These are phyloP conservation scores for Caenorhabditis uteleia DNA, from an alignment of 2,888 invertebrate species.

Conservation along the genomic window DNA sequence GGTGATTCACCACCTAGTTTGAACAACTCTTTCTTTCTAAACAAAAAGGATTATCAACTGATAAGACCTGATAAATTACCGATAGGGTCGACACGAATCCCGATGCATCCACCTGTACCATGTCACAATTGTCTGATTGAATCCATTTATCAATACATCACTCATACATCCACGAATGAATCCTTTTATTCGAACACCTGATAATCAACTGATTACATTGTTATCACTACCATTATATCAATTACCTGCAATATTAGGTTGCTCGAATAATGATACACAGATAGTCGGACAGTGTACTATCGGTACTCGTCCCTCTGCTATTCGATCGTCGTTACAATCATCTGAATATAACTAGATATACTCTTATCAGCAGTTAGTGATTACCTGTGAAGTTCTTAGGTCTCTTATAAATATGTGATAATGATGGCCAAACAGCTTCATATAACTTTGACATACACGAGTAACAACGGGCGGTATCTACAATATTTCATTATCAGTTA, in stretches of 20 bases:
- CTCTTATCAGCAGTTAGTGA: not conserved
- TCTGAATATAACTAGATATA: constrained; percentile 17
- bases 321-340: constrained; percentile 46
- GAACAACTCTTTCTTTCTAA: constrained; percentile 63
- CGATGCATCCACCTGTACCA: constrained; percentile 67
- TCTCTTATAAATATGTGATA: constrained; percentile 58
- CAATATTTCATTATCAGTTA: constrained; percentile 30
- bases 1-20: constrained; percentile 54
- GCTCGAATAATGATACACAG: constrained; percentile 63
- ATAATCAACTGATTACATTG: too few species aligned
- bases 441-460: constrained; percentile 68
- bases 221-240: too few species aligned
- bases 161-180: constrained; percentile 67
- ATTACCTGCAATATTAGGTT: constrained; percentile 65
- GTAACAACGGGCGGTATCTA: constrained; percentile 67
- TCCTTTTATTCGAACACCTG: constrained; percentile 64
- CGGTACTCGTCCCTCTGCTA: constrained; percentile 41
- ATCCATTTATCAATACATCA: constrained; percentile 63
- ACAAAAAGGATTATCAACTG: constrained; percentile 1
- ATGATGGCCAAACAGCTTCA: constrained; percentile 61
- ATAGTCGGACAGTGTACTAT: constrained; percentile 65
- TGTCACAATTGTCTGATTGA: constrained; percentile 66
- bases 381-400: constrained; percentile 67
- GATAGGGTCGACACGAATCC: constrained; percentile 63
- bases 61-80: constrained; percentile 9